Percentiles rank a stretch among this genome's conserved stretches.
These are phyloP conservation scores for Uropetala carovei DNA, from an alignment of 2,888 invertebrate species.

Conservation along the genomic window DNA sequence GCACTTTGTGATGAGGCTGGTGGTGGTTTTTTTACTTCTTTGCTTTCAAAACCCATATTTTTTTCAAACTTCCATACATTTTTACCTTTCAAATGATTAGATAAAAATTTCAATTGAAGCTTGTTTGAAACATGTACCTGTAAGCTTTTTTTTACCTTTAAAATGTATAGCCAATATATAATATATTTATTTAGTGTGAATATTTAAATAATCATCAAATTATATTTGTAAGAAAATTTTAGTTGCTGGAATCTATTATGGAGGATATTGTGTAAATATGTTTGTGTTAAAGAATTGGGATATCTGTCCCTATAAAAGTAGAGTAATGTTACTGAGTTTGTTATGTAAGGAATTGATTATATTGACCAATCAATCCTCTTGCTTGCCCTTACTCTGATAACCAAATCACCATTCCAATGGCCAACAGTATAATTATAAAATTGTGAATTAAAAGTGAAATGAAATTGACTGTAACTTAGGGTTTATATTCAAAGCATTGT, in stretches of 20 bases:
- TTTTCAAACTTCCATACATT: neutral
- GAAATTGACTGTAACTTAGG: constrained; percentile 51
- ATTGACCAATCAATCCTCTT: neutral
- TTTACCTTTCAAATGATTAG: neutral
- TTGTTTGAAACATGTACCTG: constrained; percentile 38
- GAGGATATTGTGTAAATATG: constrained; percentile 45
- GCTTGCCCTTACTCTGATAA: constrained; percentile 30
- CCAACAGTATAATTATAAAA: constrained; percentile 31
- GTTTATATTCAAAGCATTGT: constrained; percentile 44
- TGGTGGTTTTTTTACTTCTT: neutral
- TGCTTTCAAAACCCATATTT: neutral
- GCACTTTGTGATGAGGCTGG: neutral
- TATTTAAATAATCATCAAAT: constrained; percentile 19
- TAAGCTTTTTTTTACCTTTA: constrained; percentile 29
- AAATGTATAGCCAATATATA: constrained; percentile 32
- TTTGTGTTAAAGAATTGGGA: constrained; percentile 7
- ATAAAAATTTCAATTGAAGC: neutral
- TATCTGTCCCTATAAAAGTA: constrained; percentile 19
- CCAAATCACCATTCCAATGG: constrained; percentile 56
- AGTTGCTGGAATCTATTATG: constrained; percentile 21
- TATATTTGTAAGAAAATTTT: constrained; percentile 32
- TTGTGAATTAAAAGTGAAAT: constrained; percentile 37
- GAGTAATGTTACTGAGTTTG: constrained; percentile 26
- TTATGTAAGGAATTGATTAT: constrained; percentile 36
- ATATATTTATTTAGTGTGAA: constrained; percentile 14